A percentile compares a stretch with the other conserved stretches of the same genome.
phyloP scores from a whole-genome alignment of 2,797 vertebrate species.

The Lycodopsis pacificus region DNA sequence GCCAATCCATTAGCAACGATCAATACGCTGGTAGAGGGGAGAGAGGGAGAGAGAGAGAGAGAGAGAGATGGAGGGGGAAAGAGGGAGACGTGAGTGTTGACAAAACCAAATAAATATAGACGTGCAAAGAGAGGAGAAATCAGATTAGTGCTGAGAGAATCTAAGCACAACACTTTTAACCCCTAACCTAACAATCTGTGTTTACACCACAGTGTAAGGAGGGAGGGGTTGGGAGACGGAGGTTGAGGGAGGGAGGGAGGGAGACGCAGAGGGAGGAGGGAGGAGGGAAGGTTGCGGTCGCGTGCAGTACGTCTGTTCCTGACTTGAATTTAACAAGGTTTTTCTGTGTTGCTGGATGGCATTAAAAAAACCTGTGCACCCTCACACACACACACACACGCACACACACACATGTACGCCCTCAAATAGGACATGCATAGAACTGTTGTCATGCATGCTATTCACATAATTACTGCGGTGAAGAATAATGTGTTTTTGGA shows the following conservation, averaged over 20 bases:
- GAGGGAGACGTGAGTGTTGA: slow-evolving; percentile 86
- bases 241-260: slow-evolving; percentile 31
- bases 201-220: slow-evolving; percentile 86
- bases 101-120: slow-evolving; percentile 97
- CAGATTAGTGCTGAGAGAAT: slow-evolving; percentile 93
- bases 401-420: slow-evolving; percentile 10
- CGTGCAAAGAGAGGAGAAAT: slow-evolving; percentile 91
- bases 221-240: slow-evolving; percentile 50
- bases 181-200: slow-evolving; percentile 92
- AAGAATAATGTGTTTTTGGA: slow-evolving; percentile 73
- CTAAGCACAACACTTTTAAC: slow-evolving; percentile 93
- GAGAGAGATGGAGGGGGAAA: slow-evolving; percentile 20
- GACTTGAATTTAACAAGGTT: slow-evolving; percentile 77
- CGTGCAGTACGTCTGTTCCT: slow-evolving; percentile 65
- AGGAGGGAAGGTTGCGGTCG: slow-evolving; percentile 64
- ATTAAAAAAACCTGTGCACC: slow-evolving; percentile 63
- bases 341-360: slow-evolving; percentile 72
- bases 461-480: slow-evolving; percentile 76
- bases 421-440: slow-evolving; percentile 36
- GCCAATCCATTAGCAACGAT: slow-evolving; percentile 96
- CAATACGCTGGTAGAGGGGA: slow-evolving; percentile 87
- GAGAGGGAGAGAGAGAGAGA: slow-evolving; percentile 30
- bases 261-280: slow-evolving; percentile 47
- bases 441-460: slow-evolving; percentile 77
- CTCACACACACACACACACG: background rate